phyloP scores from a whole-genome alignment of 2,797 vertebrate genomes.

The Bucorvus abyssinicus region DNA sequence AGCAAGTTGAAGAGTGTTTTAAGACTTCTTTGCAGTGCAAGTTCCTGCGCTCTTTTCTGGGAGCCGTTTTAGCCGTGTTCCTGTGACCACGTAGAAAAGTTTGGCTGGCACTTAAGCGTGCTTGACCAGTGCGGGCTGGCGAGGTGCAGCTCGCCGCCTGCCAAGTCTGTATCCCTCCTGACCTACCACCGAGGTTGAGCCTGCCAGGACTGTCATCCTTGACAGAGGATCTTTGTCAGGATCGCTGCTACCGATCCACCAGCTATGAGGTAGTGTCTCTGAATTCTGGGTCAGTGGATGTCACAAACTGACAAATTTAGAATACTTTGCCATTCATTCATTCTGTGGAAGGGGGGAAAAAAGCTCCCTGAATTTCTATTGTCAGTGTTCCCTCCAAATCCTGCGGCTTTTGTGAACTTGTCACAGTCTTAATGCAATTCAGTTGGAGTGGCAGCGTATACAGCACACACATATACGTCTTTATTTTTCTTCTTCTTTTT shows the following conservation, averaged over 20 bases:
- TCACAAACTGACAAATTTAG: constrained; percentile 69
- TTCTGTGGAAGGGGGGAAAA: neutral
- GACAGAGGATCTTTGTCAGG: constrained; percentile 69
- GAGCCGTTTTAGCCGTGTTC: neutral
- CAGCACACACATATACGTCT: neutral
- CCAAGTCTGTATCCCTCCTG: constrained; percentile 55
- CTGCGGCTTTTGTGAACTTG: constrained; percentile 43
- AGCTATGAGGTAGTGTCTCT: constrained; percentile 69
- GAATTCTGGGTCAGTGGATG: constrained; percentile 68
- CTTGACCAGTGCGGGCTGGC: constrained; percentile 55
- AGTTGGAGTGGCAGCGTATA: neutral
- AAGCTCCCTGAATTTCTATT: constrained; percentile 23
- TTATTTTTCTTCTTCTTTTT: neutral
- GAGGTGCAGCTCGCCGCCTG: neutral
- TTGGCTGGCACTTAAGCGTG: neutral
- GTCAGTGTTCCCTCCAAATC: constrained; percentile 45
- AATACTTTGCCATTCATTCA: constrained; percentile 61
- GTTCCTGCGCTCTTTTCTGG: constrained; percentile 7
- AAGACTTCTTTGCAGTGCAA: neutral
- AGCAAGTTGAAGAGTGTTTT: neutral
- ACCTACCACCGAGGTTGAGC: constrained; percentile 49
- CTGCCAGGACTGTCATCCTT: constrained; percentile 55
- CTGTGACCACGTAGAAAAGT: constrained; percentile 12
- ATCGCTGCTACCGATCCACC: constrained; percentile 47
- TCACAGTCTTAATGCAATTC: neutral